phyloP scores from a whole-genome alignment of 2,113 vertebrate genomes.

The Isichthys henryi region DNA sequence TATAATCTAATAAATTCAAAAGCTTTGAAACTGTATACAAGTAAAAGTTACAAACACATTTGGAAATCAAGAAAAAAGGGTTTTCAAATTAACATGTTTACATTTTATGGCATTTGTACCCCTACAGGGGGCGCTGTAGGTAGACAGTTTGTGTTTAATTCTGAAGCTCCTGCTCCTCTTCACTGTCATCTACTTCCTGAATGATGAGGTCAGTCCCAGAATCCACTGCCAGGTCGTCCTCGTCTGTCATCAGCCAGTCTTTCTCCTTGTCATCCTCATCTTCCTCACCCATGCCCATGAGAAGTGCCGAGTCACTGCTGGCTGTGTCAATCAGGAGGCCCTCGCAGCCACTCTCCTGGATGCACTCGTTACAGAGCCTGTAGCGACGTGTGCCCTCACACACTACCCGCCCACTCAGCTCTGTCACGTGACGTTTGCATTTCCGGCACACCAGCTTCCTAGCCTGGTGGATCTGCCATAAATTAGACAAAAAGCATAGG shows the following conservation, averaged over 20 bases:
- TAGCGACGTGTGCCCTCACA: constrained; percentile 86
- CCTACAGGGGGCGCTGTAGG: neutral
- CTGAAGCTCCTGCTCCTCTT: constrained; percentile 72
- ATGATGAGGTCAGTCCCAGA: constrained; percentile 86
- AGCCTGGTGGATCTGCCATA: constrained; percentile 85
- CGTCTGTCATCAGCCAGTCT: constrained; percentile 63
- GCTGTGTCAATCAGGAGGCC: constrained; percentile 68
- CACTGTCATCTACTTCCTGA: constrained; percentile 91
- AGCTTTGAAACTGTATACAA: neutral
- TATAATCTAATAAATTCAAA: neutral
- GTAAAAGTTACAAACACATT: neutral
- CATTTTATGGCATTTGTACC: neutral
- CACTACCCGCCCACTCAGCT: constrained; percentile 86
- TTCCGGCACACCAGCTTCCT: constrained; percentile 93
- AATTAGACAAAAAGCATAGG: neutral
- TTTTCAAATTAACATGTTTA: neutral
- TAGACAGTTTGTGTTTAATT: constrained; percentile 58
- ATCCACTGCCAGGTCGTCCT: constrained; percentile 86
- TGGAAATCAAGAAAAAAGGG: neutral
- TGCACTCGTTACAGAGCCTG: constrained; percentile 81
- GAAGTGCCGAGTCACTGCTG: constrained; percentile 55
- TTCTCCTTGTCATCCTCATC: constrained; percentile 69
- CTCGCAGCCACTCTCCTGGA: constrained; percentile 82
- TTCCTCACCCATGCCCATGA: constrained; percentile 73
- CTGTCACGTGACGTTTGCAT: constrained; percentile 86